Evolutionary conservation across 2,797 vertebrate genomes (phyloP).

Genomic region (Lacerta agilis): DNA sequence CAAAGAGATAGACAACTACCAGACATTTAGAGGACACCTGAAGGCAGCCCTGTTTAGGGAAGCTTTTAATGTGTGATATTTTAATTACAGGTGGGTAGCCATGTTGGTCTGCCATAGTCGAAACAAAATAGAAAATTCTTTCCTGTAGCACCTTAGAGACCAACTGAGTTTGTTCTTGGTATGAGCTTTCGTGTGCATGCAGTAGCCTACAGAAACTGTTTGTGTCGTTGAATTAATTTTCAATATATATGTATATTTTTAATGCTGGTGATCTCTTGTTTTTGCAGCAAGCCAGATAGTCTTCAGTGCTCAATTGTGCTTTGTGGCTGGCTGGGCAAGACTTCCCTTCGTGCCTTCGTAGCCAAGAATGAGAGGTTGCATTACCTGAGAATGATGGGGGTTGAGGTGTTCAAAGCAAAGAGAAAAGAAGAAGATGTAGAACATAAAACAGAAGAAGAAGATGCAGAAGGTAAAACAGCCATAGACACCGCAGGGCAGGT

Average conservation of each 20-base stretch:
- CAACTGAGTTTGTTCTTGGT: too few species aligned
- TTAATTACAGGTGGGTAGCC: too few species aligned
- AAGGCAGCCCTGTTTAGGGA: too few species aligned
- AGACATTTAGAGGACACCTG: too few species aligned
- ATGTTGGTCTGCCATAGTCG: too few species aligned
- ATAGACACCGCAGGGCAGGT: not conserved
- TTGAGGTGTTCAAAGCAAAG: slow-evolving; percentile 87
- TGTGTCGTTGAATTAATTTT: slow-evolving; percentile 22
- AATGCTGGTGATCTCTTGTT: slow-evolving; percentile 9
- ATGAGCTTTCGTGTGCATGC: too few species aligned
- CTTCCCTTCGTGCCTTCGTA: slow-evolving; percentile 95
- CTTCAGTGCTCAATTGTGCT: slow-evolving; percentile 94
- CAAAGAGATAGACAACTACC: too few species aligned
- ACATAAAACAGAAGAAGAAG: slow-evolving; percentile 28
- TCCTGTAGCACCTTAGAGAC: too few species aligned
- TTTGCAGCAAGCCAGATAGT: slow-evolving; percentile 81
- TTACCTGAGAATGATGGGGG: slow-evolving; percentile 95
- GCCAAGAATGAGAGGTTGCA: slow-evolving; percentile 94
- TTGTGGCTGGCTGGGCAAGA: slow-evolving; percentile 97
- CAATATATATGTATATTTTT: not conserved
- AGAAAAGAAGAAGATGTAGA: slow-evolving; percentile 64
- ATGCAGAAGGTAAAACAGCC: not conserved
- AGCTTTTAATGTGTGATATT: too few species aligned
- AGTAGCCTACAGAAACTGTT: not conserved
- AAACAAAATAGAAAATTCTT: too few species aligned